phyloP scores from a whole-genome alignment of 2,113 vertebrate species.

The Saguinus midas region DNA sequence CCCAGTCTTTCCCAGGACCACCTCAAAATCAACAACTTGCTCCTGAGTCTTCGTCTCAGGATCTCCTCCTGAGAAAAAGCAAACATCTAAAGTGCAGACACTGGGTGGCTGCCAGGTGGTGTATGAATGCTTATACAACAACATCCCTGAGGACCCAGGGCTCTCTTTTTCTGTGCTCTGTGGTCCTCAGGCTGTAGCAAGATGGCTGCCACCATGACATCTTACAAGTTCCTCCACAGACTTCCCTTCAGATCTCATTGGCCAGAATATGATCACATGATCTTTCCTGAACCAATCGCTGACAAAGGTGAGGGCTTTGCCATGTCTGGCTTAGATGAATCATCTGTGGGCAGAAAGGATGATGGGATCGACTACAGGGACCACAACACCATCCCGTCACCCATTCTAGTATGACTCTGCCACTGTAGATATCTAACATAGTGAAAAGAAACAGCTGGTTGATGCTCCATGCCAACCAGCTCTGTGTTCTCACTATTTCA shows the following conservation, averaged over 20 bases:
- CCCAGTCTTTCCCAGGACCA: background rate
- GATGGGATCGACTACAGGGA: background rate
- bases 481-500: background rate
- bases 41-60: background rate
- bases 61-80: background rate
- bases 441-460: background rate
- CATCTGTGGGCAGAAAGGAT: background rate
- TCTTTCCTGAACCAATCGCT: background rate
- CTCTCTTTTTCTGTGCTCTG: background rate
- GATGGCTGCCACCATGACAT: background rate
- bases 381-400: background rate
- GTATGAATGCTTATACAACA: rapidly evolving
- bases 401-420: background rate
- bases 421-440: rapidly evolving
- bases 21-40: background rate
- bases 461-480: too few relatives aligned
- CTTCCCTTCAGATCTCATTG: background rate
- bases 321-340: background rate
- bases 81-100: background rate
- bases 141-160: rapidly evolving
- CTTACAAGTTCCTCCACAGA: too few relatives aligned
- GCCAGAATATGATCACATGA: background rate
- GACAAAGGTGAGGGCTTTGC: background rate
- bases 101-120: background rate
- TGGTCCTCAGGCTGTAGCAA: background rate